Evolutionary conservation across 1,140 invertebrate genomes (phyloP), one percentile per base, ranked within the genome.

Genomic region (Ooceraea biroi): DNA sequence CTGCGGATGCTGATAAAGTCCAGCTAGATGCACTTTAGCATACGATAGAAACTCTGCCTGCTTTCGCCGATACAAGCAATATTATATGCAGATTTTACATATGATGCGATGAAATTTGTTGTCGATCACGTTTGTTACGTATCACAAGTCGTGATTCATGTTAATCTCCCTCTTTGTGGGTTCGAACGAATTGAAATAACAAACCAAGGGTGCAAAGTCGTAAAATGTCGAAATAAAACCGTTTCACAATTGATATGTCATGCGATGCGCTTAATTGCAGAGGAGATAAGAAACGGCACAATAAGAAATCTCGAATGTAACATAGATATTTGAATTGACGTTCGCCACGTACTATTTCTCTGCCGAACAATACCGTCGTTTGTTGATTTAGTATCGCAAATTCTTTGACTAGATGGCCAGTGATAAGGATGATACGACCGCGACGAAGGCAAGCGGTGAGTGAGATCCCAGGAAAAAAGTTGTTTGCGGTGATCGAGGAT

Each of bases 391-490:
- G 14, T 57, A 50, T 41, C 14, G 17, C 17, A 46, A 44, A 65
- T 36, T 30, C 14, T 14, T 36, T 12, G 14, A 60, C 30, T 11
- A 60, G 36, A 58, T 71, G 66, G 0, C 36, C 10, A 57, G 36
- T 27, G n/a, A 58, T n/a, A 10, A 69, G 22, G n/a, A 17, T 55
- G 22, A 65, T 36, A 58, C 36, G 17, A 52, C 11, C 57, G 50
- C 27, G 65, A 57, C 48, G n/a, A 41, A 11, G 44, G 19, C 25
- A 25, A 25, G 22, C 44, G 55, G 84, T 44, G n/a, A 76, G 41
- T 44, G 50, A 46, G 80, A 83, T 72, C 74, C 85, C 36, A 36
- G 30, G 72, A 58, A 84, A 55, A 84, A 83, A 66, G 72, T 87
- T 58, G 58, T 83, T 86, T 69, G 30, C 55, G 22, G 44, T 44